These are phyloP conservation scores for Neoitamus cyanurus DNA, from an alignment of 2,888 invertebrate species.

Conservation along the genomic window DNA sequence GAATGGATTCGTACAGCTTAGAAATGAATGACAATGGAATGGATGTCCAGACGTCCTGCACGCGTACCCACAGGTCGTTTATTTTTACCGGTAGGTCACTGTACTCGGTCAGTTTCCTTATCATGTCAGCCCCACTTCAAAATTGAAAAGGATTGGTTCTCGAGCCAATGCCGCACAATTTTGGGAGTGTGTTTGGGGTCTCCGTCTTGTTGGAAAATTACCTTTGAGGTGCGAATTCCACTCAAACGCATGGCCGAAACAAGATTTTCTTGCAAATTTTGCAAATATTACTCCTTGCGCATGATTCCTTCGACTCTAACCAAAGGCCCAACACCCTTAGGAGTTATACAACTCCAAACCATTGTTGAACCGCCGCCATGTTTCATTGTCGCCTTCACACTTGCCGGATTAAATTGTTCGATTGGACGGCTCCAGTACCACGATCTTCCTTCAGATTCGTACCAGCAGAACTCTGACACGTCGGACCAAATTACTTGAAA, in stretches of 20 bases:
- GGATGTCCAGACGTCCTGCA: neutral
- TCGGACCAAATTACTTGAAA: too few relatives aligned
- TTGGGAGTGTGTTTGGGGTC: neutral
- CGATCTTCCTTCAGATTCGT: too few relatives aligned
- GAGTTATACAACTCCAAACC: too few relatives aligned
- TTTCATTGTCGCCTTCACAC: neutral
- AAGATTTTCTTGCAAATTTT: too few relatives aligned
- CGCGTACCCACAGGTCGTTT: neutral
- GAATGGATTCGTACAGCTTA: neutral
- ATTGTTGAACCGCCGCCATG: too few relatives aligned
- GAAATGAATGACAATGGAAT: neutral
- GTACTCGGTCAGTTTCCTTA: too few relatives aligned
- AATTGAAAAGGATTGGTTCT: neutral
- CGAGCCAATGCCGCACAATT: neutral
- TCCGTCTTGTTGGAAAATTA: neutral
- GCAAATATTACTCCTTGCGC: too few relatives aligned
- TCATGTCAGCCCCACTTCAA: too few relatives aligned
- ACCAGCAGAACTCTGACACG: neutral
- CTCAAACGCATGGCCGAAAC: too few relatives aligned
- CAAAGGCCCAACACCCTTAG: neutral
- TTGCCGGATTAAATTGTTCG: neutral
- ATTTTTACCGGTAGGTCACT: too few relatives aligned
- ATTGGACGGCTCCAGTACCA: neutral
- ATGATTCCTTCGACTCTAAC: neutral
- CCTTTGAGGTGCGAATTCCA: neutral